A percentile compares a stretch with the other conserved stretches of the same genome.
phyloP scores from a whole-genome alignment of 53 echinoderm and acorn worm species.

The Patiria pectinifera region DNA sequence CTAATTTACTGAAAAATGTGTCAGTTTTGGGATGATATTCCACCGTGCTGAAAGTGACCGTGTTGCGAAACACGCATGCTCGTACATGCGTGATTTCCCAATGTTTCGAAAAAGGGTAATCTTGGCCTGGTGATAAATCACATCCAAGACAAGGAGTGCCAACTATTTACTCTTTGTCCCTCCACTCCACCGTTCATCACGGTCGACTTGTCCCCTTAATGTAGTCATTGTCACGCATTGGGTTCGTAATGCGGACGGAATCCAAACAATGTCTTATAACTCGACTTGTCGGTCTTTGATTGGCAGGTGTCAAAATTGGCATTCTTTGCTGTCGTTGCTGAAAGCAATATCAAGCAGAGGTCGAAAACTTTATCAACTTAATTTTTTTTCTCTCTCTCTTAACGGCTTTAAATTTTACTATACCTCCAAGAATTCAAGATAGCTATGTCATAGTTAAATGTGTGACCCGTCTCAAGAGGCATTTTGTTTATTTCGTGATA shows the following conservation, averaged over 20 bases:
- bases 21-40: neutral
- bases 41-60: neutral
- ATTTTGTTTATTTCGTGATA: no score
- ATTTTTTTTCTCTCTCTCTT: no score
- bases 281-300: neutral
- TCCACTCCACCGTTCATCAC: neutral
- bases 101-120: no score
- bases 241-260: neutral
- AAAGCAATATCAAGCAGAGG: no score
- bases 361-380: no score
- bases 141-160: neutral
- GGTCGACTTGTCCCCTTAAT: neutral
- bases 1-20: neutral
- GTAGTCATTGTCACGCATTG: neutral
- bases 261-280: neutral
- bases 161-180: neutral
- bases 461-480: no score
- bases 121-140: neutral
- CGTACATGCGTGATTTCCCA: neutral
- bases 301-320: conserved; percentile 13
- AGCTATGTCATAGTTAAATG: no score
- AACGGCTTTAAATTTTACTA: no score
- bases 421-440: no score
- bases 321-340: no score
- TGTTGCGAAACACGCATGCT: neutral